Base-by-base conservation (phyloP, 1,140 invertebrate genomes). In the Andrena cerasifolii region DNA sequence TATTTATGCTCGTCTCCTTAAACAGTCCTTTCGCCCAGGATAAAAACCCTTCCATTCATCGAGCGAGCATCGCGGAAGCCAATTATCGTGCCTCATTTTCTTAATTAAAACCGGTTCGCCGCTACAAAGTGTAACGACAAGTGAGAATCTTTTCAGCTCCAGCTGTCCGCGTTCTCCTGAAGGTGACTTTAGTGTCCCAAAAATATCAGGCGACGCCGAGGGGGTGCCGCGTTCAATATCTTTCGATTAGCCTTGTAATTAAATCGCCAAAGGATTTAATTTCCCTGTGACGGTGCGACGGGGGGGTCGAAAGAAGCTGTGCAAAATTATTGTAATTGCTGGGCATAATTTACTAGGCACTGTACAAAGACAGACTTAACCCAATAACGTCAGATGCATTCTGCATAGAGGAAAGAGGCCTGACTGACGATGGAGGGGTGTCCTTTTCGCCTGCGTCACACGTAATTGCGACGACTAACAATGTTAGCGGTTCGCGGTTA, bases 381-480 rank as follows among this genome's bases (percentile, higher is more conserved):
- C 68, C 43, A 85, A 85, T 85, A 85, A 85, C 58, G 74, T 84
- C 40, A 36, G 49, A 84, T 78, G 79, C 79, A 74, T 84, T 66
- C 78, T 21, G 33, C 61, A 14, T 53, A 65, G 79, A 58, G 28
- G 78, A 74, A 62, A 68, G 76, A 73, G 76, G 53, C n/a, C 73
- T 58, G 59, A 75, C 53, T 56, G 51, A 43, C 28, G 56, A 68
- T 31, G 51, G 26, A 59, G 45, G 67, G 28, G 56, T 47, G 66
- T 45, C 78, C 71, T 82, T 79, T 85, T 76, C 84, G 63, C 33
- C 79, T 51, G 31, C 61, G 21, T 70, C 68, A 68, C 84, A 54
- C 84, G 79, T 87, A 87, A 87, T 87, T 87, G 84, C 81, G 40
- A 86, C 36, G 82, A 61, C 82, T 86, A 86, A 87, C 79, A 58